Conservation (phyloP, 35 echinoderm and acorn worm genomes). For the Hemicentrotus pulcherrimus region DNA sequence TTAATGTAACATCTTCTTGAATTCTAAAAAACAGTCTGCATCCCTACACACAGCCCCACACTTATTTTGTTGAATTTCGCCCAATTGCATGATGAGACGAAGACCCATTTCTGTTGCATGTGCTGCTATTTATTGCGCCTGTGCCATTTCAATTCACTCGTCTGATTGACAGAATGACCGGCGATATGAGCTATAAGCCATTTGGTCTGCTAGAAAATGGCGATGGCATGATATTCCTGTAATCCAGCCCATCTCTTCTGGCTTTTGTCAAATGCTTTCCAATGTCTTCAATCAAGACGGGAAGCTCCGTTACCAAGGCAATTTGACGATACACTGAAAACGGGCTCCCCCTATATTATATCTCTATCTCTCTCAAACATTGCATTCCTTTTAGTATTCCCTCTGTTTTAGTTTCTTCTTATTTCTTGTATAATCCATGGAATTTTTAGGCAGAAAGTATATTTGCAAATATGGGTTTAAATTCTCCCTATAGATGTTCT, state of each 20-base stretch:
- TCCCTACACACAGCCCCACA: neutral
- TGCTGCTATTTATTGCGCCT: conserved; percentile 21
- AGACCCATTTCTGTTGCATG: conserved; percentile 9
- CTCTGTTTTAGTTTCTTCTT: neutral
- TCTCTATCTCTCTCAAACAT: neutral
- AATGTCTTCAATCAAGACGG: conserved; percentile 31
- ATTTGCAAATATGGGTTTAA: neutral
- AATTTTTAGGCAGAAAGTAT: neutral
- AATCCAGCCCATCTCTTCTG: conserved; percentile 45
- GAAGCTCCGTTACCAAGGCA: neutral
- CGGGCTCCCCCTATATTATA: neutral
- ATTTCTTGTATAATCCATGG: neutral
- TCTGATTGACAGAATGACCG: conserved; percentile 36
- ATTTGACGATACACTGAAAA: conserved; percentile 13
- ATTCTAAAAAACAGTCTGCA: neutral
- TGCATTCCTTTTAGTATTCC: neutral
- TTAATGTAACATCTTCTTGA: neutral
- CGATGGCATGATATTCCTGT: conserved; percentile 26
- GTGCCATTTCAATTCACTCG: conserved; percentile 43
- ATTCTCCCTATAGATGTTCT: neutral
- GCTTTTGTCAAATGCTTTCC: conserved; percentile 48
- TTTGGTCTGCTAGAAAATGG: neutral
- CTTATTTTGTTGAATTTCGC: neutral
- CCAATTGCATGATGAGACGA: neutral
- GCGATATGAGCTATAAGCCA: neutral